These are phyloP conservation scores for Calliscelio sp. DNA, from an alignment of 2,888 invertebrate species.

Conservation along the genomic window DNA sequence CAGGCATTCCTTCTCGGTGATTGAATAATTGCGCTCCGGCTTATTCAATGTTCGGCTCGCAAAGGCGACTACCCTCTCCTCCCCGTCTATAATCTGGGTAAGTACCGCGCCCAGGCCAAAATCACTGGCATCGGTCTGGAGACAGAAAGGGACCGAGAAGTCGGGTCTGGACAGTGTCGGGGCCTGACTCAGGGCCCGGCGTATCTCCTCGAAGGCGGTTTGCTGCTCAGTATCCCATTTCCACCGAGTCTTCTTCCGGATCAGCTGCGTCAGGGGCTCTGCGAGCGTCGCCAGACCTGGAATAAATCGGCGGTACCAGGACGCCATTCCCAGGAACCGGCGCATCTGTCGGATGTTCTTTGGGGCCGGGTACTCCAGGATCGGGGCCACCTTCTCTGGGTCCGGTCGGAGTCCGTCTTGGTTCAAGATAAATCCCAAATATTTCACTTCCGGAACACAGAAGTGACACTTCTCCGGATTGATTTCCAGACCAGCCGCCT, in stretches of 20 bases:
- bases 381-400: slow-evolving; percentile 36
- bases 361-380: slow-evolving; percentile 40
- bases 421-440: background rate
- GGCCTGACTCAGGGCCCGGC: background rate
- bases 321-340: slow-evolving; percentile 74
- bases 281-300: background rate
- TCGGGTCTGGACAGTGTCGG: background rate
- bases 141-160: background rate
- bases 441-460: slow-evolving; percentile 33
- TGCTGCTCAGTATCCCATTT: background rate
- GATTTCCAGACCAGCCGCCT: background rate
- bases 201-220: background rate
- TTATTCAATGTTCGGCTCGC: slow-evolving; percentile 8
- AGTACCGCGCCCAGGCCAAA: background rate
- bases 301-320: background rate
- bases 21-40: background rate
- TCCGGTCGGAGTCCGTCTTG: background rate
- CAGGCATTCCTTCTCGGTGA: background rate
- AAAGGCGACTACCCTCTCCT: slow-evolving; percentile 1
- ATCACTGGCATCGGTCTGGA: background rate
- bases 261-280: background rate
- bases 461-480: slow-evolving; percentile 53
- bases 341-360: slow-evolving; percentile 58
- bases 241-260: background rate
- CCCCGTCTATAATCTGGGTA: background rate